Conservation (phyloP, 2,113 vertebrate genomes). For the Grammomys surdaster region DNA sequence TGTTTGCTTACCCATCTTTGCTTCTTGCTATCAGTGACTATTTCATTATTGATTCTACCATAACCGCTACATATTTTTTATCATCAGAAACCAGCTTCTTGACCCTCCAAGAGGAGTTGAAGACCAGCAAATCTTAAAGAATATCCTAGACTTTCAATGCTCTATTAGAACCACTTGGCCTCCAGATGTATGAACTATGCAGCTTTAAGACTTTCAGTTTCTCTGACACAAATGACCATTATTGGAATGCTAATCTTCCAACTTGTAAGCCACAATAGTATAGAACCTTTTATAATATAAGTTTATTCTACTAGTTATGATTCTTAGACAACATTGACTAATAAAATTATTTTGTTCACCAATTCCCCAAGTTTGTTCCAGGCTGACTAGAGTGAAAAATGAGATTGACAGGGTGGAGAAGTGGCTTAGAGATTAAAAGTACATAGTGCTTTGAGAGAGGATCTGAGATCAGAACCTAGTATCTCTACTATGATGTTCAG, state of each 20-base stretch:
- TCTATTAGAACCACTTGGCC: too few species aligned
- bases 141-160: neutral
- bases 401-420: neutral
- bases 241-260: neutral
- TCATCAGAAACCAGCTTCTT: neutral
- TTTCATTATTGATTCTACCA: neutral
- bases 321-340: neutral
- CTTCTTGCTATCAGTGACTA: neutral
- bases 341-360: neutral
- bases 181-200: neutral
- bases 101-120: neutral
- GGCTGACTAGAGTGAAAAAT: neutral
- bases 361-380: neutral
- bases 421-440: neutral
- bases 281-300: neutral
- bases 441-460: neutral
- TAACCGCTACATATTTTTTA: neutral
- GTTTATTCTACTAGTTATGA: neutral
- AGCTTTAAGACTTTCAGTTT: neutral
- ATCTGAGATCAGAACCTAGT: neutral
- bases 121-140: neutral
- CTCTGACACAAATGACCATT: neutral
- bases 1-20: neutral
- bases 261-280: neutral
- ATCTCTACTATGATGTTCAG: neutral